Evolutionary conservation across 2,888 invertebrate species (phyloP).

Genomic region (Xanthia togata): DNA sequence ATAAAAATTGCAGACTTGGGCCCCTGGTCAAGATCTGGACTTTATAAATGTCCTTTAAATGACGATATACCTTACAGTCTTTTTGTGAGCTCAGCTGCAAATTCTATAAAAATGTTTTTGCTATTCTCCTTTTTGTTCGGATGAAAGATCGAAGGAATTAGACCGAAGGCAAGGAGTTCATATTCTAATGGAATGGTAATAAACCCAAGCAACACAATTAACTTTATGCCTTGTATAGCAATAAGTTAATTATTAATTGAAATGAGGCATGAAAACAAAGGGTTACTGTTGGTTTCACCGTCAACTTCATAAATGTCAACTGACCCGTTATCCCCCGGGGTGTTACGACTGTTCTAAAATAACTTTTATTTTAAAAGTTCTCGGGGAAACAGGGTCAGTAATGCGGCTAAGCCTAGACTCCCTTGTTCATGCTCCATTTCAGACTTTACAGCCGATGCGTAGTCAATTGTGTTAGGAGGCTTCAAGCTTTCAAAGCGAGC

Average conservation of each 20-base stretch:
- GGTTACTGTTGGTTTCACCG: conserved; percentile 35
- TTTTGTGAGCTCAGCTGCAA: not conserved
- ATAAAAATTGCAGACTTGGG: no score
- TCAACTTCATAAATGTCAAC: conserved; percentile 36
- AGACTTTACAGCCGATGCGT: conserved; percentile 54
- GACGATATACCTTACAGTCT: not conserved
- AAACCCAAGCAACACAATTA: not conserved
- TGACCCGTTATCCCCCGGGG: conserved; percentile 58
- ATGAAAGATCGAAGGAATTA: not conserved
- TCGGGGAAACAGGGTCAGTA: conserved; percentile 37
- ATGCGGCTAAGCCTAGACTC: conserved; percentile 31
- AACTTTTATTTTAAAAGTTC: conserved; percentile 23
- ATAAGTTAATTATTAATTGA: conserved; percentile 37
- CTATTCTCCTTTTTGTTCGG: not conserved
- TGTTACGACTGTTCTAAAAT: conserved; percentile 52
- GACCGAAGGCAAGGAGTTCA: not conserved
- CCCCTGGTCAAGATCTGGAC: no score
- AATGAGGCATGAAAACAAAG: conserved; percentile 39
- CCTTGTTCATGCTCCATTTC: conserved; percentile 60
- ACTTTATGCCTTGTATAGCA: conserved; percentile 20
- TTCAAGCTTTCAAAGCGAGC: conserved; percentile 23
- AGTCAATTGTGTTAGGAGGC: conserved; percentile 53
- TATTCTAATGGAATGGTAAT: not conserved
- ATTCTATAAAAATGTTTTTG: not conserved
- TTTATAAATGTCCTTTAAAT: not conserved